Evolutionary conservation across 2,888 invertebrate genomes (phyloP).

Genomic region (Drosophila barbarae): DNA sequence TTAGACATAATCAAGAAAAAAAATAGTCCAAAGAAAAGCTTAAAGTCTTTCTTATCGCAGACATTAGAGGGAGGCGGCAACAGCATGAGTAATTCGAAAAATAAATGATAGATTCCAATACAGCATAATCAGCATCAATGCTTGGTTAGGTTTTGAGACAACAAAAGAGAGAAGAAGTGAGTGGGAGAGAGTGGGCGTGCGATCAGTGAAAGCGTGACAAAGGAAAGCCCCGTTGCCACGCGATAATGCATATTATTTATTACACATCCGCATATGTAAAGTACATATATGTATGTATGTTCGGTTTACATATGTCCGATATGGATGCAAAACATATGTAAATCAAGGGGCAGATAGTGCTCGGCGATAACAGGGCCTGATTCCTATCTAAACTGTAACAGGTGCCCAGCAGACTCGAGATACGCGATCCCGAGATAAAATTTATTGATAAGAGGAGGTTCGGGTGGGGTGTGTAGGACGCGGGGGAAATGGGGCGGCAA

Average conservation of each 20-base stretch:
- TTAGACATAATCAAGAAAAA: no score
- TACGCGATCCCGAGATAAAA: conserved; percentile 62
- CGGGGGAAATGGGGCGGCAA: conserved; percentile 17
- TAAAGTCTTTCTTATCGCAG: background rate
- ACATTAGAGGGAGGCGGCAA: background rate
- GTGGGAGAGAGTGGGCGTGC: conserved; percentile 1
- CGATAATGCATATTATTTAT: conserved; percentile 16
- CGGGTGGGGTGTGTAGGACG: conserved; percentile 8
- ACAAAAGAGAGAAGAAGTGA: conserved; percentile 13
- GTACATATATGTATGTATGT: conserved; percentile 1
- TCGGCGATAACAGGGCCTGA: conserved; percentile 66
- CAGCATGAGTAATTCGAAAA: conserved; percentile 2
- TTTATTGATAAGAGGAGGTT: conserved; percentile 61
- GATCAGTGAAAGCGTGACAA: conserved; percentile 38
- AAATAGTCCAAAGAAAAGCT: conserved; percentile 2
- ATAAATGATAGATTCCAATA: background rate
- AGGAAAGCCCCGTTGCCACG: conserved; percentile 26
- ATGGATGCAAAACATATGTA: conserved; percentile 9
- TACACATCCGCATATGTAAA: conserved; percentile 1
- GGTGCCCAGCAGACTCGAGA: conserved; percentile 68
- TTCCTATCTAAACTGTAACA: conserved; percentile 75
- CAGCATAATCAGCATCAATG: conserved; percentile 34
- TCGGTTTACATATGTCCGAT: conserved; percentile 20
- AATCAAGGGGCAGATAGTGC: conserved; percentile 54
- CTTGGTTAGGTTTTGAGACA: conserved; percentile 7